Conservation (phyloP, 2,888 invertebrate species). For the Synanthedon myopaeformis region DNA sequence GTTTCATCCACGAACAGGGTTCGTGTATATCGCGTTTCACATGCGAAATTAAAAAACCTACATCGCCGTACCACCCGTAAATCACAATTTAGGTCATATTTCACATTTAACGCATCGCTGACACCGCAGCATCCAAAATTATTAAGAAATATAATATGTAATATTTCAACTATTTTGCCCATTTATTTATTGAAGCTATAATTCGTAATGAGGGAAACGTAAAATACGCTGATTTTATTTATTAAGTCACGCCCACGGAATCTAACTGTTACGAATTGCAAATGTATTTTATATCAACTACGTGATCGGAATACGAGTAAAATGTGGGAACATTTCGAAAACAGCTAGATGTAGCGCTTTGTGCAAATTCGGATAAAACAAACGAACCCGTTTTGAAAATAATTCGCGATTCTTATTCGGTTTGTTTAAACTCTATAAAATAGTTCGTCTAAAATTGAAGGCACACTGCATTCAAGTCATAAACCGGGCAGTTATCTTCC, state of each 20-base stretch:
- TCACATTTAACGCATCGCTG: conserved; percentile 3
- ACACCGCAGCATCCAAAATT: no score
- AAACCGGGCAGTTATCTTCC: no score
- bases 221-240: conserved; percentile 2
- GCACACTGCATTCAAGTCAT: no score
- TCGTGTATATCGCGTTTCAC: conserved; percentile 21
- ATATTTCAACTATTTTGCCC: no score
- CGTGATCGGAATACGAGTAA: conserved; percentile 31
- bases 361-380: no score
- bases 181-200: no score
- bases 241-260: conserved; percentile 8
- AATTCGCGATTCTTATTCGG: no score
- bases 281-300: conserved; percentile 32
- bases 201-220: background rate
- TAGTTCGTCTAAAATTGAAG: no score
- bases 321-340: background rate
- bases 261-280: conserved; percentile 20
- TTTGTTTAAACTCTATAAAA: no score
- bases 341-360: no score
- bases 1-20: conserved; percentile 1
- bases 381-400: no score
- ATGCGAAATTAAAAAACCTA: conserved; percentile 27
- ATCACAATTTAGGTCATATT: conserved; percentile 22
- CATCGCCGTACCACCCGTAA: conserved; percentile 10
- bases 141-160: no score